Conservation (phyloP, 1,140 invertebrate species). For the Hyles euphorbiae region DNA sequence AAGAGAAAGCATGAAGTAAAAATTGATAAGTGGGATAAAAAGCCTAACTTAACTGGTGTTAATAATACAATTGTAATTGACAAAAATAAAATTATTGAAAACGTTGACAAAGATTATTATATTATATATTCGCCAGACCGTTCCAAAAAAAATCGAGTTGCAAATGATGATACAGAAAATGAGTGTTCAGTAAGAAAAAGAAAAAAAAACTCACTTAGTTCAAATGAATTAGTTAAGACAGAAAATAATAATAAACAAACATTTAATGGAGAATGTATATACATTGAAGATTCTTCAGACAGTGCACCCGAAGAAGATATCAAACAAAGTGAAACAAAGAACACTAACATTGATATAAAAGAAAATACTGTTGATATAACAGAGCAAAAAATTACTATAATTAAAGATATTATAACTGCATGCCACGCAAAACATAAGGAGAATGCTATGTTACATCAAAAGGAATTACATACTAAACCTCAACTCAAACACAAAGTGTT, state of each 20-base stretch:
- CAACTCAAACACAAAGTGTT: conserved; percentile 53
- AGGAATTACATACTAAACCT: conserved; percentile 21
- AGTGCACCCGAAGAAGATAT: conserved; percentile 17
- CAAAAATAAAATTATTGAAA: conserved; percentile 36
- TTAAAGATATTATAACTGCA: conserved; percentile 16
- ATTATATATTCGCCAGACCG: conserved; percentile 27
- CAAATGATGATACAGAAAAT: not conserved
- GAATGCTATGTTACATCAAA: not conserved
- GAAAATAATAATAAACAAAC: conserved; percentile 11
- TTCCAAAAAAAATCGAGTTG: conserved; percentile 4
- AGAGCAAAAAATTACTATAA: conserved; percentile 8
- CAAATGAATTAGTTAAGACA: conserved; percentile 45
- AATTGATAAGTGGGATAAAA: conserved; percentile 39
- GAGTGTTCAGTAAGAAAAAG: not conserved
- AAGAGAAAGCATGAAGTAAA: conserved; percentile 33
- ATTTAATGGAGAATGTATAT: conserved; percentile 34
- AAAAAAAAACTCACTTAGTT: conserved; percentile 38
- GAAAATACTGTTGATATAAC: not conserved
- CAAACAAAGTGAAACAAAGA: not conserved
- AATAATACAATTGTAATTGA: conserved; percentile 33
- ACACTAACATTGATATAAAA: not conserved
- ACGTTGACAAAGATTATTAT: conserved; percentile 30
- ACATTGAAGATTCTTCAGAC: conserved; percentile 44
- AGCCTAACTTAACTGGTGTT: conserved; percentile 37
- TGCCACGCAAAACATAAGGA: conserved; percentile 6